Base-by-base conservation (phyloP, 2,888 invertebrate species). In the Drosophila birchii region DNA sequence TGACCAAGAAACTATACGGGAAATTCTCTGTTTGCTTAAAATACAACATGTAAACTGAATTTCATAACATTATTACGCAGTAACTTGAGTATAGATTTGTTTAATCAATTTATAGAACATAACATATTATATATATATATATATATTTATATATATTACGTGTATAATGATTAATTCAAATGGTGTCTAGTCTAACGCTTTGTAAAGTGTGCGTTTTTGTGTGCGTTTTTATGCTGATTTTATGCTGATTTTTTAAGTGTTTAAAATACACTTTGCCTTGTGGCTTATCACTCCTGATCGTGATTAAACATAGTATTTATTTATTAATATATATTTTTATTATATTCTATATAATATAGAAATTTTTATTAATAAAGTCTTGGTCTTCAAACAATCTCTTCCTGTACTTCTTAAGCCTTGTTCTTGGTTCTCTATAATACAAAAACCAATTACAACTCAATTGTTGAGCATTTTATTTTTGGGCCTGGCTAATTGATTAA, bases 391-490 rank as follows among this genome's bases (percentile, higher is more conserved):
- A n/a, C n/a, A n/a, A n/a, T n/a, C n/a, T n/a, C n/a, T n/a, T n/a
- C n/a, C n/a, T 26, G 26, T 14, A 23, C 3, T 3, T 23, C 12
- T n/a, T 44, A 26, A n/a, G 16, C 23, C 43, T 29, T n/a, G 9
- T 43, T 26, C 23, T n/a, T 34, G 20, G 7, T 36, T 45, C n/a
- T 34, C 14, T 26, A 5, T 18, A 29, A 41, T 41, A 56, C 47
- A 73, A 12, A 75, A 12, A 75, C 51, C 83, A 86, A 80, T 84
- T 84, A 84, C 84, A 84, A 86, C 84, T 84, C 84, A 84, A 84
- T 84, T 80, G 86, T 34, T 57, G 69, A 29, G 11, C 68, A 69
- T 76, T 80, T 79, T 58, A 70, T 74, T 72, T 79, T 47, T 59
- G 59, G 60, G 36, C n/a, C 60, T 20, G 57, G 80, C 84, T 85